These are phyloP conservation scores for Julus scanicus DNA, from an alignment of 2,888 invertebrate species.

Conservation along the genomic window DNA sequence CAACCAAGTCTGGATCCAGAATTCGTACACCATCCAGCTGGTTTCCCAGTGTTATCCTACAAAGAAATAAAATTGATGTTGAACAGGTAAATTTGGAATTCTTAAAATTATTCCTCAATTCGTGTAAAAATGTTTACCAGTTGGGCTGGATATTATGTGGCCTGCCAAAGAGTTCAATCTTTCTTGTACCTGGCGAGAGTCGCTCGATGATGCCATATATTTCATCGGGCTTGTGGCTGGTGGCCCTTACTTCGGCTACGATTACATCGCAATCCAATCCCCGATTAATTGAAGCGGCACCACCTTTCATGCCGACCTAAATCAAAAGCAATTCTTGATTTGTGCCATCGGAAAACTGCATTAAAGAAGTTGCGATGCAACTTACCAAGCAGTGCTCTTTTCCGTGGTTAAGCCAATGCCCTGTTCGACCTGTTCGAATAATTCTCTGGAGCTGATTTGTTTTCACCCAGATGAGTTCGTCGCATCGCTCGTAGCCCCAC, in stretches of 20 bases:
- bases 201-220: slow-evolving; percentile 98
- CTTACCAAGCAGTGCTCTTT: slow-evolving; percentile 93
- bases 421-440: slow-evolving; percentile 95
- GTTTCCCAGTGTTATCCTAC: slow-evolving; percentile 85
- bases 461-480: slow-evolving; percentile 99
- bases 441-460: slow-evolving; percentile 97
- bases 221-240: slow-evolving; percentile 98
- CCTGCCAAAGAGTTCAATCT: slow-evolving; percentile 96
- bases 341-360: not conserved
- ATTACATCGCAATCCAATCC: slow-evolving; percentile 98
- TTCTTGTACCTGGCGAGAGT: slow-evolving; percentile 94
- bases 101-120: not conserved
- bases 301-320: slow-evolving; percentile 93
- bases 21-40: slow-evolving; percentile 95
- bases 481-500: slow-evolving; percentile 97
- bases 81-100: not conserved
- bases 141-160: slow-evolving; percentile 98
- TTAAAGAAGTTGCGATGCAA: not conserved
- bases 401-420: slow-evolving; percentile 98
- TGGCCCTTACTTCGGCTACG: slow-evolving; percentile 97
- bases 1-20: slow-evolving; percentile 90
- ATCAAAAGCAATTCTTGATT: slow-evolving; percentile 40
- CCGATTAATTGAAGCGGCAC: slow-evolving; percentile 87
- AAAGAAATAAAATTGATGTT: not conserved
- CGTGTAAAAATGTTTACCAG: slow-evolving; percentile 72